Evolutionary conservation across 2,797 vertebrate species (phyloP), one percentile per base, ranked within the genome.

Genomic region (Syngnathus rostellatus): DNA sequence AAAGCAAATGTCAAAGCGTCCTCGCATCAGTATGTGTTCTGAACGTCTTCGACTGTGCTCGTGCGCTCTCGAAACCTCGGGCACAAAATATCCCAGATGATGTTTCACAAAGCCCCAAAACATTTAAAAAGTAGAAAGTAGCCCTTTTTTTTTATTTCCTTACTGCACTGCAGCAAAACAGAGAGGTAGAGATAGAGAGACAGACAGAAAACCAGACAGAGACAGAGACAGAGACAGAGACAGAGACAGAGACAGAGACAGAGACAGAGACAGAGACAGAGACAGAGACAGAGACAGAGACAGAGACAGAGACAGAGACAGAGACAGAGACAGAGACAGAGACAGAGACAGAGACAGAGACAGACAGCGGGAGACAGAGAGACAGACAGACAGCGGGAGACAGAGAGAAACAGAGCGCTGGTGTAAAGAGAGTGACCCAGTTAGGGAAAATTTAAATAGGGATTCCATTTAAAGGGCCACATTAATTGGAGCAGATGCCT

Each of bases 401-500:
- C 63, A 68, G 76, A 80, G 77, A 86, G 73, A 73, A 79, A 66
- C 73, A 74, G 65, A 67, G 77, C 79, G 78, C 86, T 72, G 73
- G 80, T 11, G 73, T 76, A 78, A 85, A 87, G 80, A 87, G 84
- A 85, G 82, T 92, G 91, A 92, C 91, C 91, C 89, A 92, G 89
- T 91, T 92, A 91, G 85, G 79, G 81, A 86, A 86, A 88, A 91
- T 91, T 90, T 91, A 90, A 92, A 91, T 86, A 89, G 89, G 85
- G 89, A 92, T 90, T 92, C 88, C 87, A 92, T 90, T 91, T 91
- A 89, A 87, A 92, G 89, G 89, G 87, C 84, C 87, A 90, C 86
- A 91, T 92, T 92, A 92, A 92, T 92, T 92, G 90, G 89, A 92
- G 91, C 91, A 92, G 91, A 92, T 92, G 88, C 90, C 90, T 90